Evolutionary conservation across 2,113 vertebrate species (phyloP).

Genomic region (Pitta sordida): DNA sequence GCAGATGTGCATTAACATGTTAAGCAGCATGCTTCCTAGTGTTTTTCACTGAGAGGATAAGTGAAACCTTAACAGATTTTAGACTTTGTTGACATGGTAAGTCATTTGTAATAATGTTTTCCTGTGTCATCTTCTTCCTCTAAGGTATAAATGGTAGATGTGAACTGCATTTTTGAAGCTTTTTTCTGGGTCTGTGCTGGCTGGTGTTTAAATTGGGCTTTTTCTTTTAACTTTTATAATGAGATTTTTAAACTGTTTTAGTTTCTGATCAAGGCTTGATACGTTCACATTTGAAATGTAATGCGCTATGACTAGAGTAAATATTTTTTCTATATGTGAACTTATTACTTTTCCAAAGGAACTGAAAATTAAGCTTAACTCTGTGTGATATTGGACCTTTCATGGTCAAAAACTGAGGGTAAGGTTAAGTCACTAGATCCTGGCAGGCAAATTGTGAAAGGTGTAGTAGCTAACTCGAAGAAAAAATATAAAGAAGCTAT

Average conservation of each 20-base stretch:
- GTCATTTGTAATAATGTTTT: slow-evolving; percentile 8
- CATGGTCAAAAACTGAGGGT: neutral
- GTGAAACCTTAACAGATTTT: slow-evolving; percentile 25
- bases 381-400: neutral
- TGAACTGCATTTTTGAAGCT: slow-evolving; percentile 24
- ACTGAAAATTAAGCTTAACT: neutral
- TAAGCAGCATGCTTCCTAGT: neutral
- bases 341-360: slow-evolving; percentile 15
- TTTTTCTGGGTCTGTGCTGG: neutral
- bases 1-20: neutral
- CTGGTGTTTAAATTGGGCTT: slow-evolving; percentile 45
- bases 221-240: slow-evolving; percentile 53
- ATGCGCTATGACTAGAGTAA: neutral
- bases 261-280: slow-evolving; percentile 43
- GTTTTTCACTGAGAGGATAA: neutral
- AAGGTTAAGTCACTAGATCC: neutral
- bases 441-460: neutral
- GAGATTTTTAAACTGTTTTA: slow-evolving; percentile 36
- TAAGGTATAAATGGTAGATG: neutral
- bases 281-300: slow-evolving; percentile 25
- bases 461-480: neutral
- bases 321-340: neutral
- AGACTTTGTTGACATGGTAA: neutral
- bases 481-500: neutral
- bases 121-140: neutral